A percentile compares a stretch with the other conserved stretches of the same genome.
Evolutionary conservation across 2,113 vertebrate genomes (phyloP).

Genomic region (Sapajus apella): DNA sequence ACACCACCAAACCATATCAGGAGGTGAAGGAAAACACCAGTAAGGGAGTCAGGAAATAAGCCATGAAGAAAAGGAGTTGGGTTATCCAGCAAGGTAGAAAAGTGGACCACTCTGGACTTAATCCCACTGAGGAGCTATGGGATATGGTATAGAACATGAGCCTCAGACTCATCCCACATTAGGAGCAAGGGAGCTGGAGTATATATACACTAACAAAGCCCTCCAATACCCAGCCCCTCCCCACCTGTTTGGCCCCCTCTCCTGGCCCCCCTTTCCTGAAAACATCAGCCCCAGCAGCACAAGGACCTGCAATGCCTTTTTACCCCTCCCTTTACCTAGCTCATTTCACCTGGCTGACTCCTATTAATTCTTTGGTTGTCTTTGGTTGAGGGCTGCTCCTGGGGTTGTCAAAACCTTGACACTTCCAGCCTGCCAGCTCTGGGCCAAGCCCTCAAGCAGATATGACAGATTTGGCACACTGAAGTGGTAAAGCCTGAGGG

Average conservation of each 20-base stretch:
- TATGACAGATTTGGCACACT: neutral
- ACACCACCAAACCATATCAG: no score
- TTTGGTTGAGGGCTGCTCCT: neutral
- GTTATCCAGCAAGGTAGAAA: neutral
- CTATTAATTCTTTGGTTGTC: neutral
- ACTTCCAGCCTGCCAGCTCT: neutral
- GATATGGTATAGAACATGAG: neutral
- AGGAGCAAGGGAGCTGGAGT: neutral
- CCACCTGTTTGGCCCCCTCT: neutral
- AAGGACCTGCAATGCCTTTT: neutral
- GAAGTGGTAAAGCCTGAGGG: neutral
- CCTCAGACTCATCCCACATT: neutral
- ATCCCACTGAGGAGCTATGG: neutral
- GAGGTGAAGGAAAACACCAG: neutral
- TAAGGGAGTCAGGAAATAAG: neutral
- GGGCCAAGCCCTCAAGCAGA: neutral
- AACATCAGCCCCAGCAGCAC: neutral
- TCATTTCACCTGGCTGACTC: neutral
- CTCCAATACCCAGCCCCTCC: neutral
- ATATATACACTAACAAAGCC: neutral
- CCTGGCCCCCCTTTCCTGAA: neutral
- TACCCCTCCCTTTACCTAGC: neutral
- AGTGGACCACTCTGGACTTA: neutral
- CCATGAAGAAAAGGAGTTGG: neutral
- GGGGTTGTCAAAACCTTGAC: neutral